Base-by-base conservation (phyloP, 2,888 invertebrate species). In the Papilio elwesi region DNA sequence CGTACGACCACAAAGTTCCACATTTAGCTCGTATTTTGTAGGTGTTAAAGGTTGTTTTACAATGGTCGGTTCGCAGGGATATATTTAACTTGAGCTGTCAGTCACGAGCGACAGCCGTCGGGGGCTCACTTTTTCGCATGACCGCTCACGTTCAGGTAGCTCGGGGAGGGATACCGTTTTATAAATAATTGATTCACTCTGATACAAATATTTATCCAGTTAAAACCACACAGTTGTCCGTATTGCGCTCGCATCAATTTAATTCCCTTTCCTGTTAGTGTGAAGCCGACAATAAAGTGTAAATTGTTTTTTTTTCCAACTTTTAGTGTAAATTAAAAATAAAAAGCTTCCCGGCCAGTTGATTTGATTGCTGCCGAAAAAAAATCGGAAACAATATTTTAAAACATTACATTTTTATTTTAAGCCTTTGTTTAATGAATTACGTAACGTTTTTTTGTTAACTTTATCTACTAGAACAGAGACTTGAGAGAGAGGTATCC, bases 51-150 rank as follows among this genome's bases (percentile, higher is more conserved):
- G 51, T 63, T 71, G 68, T 76, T 75, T 76, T 77, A 57, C 16
- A 10, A 51, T 71, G 63, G 7, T 8, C n/a, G 57, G 64, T 63
- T 52, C 67, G 67, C 70, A 69, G 49, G 65, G 53, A 47, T 73
- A 73, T 71, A 73, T 76, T 76, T 73, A 71, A 77, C 75, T 74
- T 62, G 73, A 73, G 65, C 78, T 83, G 83, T 87, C 88, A 88
- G 85, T 90, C 89, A 89, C 83, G 82, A 82, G 82, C 81, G 83
- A 84, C 88, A 90, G 84, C 82, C 87, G 80, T 82, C 85, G 83
- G 81, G 80, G 84, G 83, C 82, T 87, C 86, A 89, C 87, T 91
- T 91, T 92, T 89, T 87, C 90, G 90, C 90, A 85, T 88, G 88
- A 89, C 85, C 84, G 88, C 86, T 81, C 88, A 86, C 86, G 85